These are phyloP conservation scores for Gila robusta DNA, from an alignment of 2,797 vertebrate genomes.

Conservation along the genomic window DNA sequence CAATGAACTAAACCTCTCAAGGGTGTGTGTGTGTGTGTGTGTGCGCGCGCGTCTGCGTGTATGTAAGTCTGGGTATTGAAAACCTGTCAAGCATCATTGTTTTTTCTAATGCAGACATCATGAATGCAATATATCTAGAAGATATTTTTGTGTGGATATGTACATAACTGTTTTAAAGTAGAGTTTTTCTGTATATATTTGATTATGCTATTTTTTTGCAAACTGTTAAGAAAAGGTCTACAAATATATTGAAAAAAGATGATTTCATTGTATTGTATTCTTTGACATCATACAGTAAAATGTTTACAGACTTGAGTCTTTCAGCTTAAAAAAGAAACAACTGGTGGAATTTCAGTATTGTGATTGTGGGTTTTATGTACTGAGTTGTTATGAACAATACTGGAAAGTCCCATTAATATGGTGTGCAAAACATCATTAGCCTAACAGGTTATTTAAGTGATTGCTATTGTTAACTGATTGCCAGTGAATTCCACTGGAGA, in stretches of 20 bases:
- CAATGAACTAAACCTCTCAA: conserved; percentile 13
- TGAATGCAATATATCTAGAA: conserved; percentile 68
- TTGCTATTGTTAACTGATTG: background rate
- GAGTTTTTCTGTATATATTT: conserved; percentile 75
- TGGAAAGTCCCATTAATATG: background rate
- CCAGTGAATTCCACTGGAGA: background rate
- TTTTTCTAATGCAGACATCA: conserved; percentile 47
- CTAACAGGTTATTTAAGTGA: background rate
- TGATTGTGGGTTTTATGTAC: background rate
- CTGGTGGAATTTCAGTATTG: background rate
- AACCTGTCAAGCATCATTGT: conserved; percentile 65
- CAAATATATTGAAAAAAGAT: conserved; percentile 70
- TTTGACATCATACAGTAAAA: background rate
- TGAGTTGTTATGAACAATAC: background rate
- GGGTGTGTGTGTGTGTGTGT: background rate
- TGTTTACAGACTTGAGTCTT: background rate
- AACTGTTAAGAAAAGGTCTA: conserved; percentile 47
- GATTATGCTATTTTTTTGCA: conserved; percentile 64
- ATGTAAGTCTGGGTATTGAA: conserved; percentile 69
- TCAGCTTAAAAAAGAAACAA: background rate
- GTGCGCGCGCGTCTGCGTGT: background rate
- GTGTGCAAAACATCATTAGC: background rate
- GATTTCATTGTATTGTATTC: conserved; percentile 29
- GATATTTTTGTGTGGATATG: conserved; percentile 79
- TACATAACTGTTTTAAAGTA: conserved; percentile 82